phyloP scores from a whole-genome alignment of 2,113 vertebrate species.

The Casuarius casuarius region DNA sequence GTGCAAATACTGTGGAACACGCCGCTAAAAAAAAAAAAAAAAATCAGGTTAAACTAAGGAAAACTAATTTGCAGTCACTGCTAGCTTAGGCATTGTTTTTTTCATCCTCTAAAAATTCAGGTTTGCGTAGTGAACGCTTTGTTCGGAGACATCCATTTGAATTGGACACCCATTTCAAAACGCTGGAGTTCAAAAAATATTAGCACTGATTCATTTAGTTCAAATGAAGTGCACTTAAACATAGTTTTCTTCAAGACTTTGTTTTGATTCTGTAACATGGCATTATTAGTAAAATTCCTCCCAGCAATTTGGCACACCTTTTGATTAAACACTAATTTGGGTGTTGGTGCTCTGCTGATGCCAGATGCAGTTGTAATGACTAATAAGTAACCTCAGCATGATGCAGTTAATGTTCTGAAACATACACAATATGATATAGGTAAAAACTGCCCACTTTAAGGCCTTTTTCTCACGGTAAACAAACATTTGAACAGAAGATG shows the following conservation, averaged over 20 bases:
- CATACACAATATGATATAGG: accelerated
- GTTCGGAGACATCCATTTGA: background rate
- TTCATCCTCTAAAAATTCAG: background rate
- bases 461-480: background rate
- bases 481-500: background rate
- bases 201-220: background rate
- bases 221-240: background rate
- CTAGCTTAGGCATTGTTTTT: too few species aligned
- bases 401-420: background rate
- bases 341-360: conserved; percentile 23
- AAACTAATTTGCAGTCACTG: too few species aligned
- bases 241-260: background rate
- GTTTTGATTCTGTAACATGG: background rate
- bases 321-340: background rate
- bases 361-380: background rate
- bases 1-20: background rate
- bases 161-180: background rate
- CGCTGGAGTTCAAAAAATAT: accelerated
- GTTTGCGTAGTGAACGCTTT: background rate
- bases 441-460: background rate
- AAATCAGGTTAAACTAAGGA: too few species aligned
- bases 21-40: background rate
- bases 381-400: background rate
- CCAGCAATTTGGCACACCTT: conserved; percentile 3
- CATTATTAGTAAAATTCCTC: background rate